These are phyloP conservation scores for Pemphredon lugubris DNA, from an alignment of 2,888 invertebrate species.

Conservation along the genomic window DNA sequence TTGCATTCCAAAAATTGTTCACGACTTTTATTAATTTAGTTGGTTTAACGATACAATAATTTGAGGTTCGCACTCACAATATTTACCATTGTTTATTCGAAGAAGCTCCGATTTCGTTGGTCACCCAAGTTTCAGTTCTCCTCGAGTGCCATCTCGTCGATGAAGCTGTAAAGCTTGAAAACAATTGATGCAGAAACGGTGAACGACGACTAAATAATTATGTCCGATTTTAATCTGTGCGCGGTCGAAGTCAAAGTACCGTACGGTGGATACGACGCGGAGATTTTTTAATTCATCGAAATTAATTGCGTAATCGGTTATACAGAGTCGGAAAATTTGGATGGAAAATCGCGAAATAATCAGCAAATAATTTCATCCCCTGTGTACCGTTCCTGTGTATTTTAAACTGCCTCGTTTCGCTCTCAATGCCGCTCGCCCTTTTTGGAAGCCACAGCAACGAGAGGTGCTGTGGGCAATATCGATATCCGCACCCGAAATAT, in stretches of 20 bases:
- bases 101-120: too few species aligned
- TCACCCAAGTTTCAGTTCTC: too few species aligned
- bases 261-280: background rate
- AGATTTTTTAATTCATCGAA: constrained; percentile 29
- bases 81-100: too few species aligned
- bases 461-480: constrained; percentile 33
- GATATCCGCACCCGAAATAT: constrained; percentile 51
- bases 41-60: too few species aligned
- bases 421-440: constrained; percentile 51
- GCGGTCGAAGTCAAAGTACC: constrained; percentile 7
- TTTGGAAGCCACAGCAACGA: constrained; percentile 44
- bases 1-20: too few species aligned
- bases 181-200: too few species aligned
- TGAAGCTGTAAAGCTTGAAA: too few species aligned
- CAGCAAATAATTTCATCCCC: constrained; percentile 53
- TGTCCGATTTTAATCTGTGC: too few species aligned
- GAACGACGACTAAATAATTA: too few species aligned
- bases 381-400: constrained; percentile 29
- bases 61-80: too few species aligned
- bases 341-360: constrained; percentile 49
- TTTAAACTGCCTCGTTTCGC: constrained; percentile 58
- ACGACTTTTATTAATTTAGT: too few species aligned
- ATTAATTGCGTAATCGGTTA: constrained; percentile 43
- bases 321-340: constrained; percentile 37
- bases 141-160: too few species aligned